Evolutionary conservation across 2,888 invertebrate genomes (phyloP).

Genomic region (Cheilosia vernalis): DNA sequence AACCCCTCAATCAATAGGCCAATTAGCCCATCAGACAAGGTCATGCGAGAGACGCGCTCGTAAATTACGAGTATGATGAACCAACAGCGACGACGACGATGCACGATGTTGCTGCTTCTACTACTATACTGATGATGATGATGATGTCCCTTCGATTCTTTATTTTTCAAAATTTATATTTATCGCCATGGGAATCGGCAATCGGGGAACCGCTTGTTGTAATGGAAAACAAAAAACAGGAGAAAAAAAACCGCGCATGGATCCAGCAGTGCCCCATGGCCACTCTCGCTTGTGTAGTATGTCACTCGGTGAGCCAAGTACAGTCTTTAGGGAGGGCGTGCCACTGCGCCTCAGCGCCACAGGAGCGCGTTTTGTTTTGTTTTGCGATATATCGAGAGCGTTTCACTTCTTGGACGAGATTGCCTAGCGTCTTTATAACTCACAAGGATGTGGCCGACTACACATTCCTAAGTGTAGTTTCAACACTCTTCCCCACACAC

Average conservation of each 20-base stretch:
- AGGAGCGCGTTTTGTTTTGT: slow-evolving; percentile 49
- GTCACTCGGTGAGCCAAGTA: slow-evolving; percentile 20
- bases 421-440: slow-evolving; percentile 31
- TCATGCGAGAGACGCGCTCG: slow-evolving; percentile 49
- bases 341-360: slow-evolving; percentile 61
- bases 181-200: slow-evolving; percentile 53
- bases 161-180: slow-evolving; percentile 56
- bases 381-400: slow-evolving; percentile 53
- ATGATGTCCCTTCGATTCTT: slow-evolving; percentile 23
- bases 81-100: slow-evolving; percentile 6
- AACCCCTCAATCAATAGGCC: slow-evolving; percentile 61
- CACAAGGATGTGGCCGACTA: slow-evolving; percentile 15
- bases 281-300: slow-evolving; percentile 38
- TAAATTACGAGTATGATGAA: slow-evolving; percentile 56
- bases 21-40: slow-evolving; percentile 71
- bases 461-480: slow-evolving; percentile 44
- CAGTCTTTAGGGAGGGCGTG: slow-evolving; percentile 29
- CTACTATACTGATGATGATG: background rate
- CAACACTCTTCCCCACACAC: slow-evolving; percentile 54
- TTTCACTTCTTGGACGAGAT: slow-evolving; percentile 44
- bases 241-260: background rate
- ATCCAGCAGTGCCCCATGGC: slow-evolving; percentile 28
- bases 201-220: background rate
- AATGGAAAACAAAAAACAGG: slow-evolving; percentile 12
- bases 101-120: slow-evolving; percentile 1